Evolutionary conservation across 2,113 vertebrate genomes (phyloP).

Genomic region (Toxostoma redivivum): DNA sequence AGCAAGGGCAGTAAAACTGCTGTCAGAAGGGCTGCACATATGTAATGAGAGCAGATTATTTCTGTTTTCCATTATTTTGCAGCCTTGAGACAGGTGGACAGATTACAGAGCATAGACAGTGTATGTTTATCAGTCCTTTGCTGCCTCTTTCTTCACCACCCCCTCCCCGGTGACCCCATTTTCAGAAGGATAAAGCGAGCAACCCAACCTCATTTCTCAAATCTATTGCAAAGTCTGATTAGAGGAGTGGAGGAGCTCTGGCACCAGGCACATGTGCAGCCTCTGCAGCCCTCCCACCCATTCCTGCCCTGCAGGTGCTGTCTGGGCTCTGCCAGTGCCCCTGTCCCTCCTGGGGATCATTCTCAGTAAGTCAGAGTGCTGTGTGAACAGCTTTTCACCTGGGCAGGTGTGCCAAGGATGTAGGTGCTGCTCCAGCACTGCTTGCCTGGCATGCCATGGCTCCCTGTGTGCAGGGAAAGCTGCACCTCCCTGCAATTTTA

Average conservation of each 20-base stretch:
- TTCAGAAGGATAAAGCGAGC: slow-evolving; percentile 14
- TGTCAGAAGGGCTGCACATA: neutral
- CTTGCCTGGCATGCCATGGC: rapidly evolving
- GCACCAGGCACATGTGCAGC: rapidly evolving
- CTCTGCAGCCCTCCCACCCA: neutral
- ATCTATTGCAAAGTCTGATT: neutral
- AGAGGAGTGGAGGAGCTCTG: neutral
- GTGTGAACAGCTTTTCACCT: rapidly evolving
- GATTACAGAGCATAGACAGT: slow-evolving; percentile 15
- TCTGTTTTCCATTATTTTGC: slow-evolving; percentile 8
- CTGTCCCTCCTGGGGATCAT: neutral
- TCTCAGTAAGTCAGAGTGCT: rapidly evolving
- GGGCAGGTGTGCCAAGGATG: rapidly evolving
- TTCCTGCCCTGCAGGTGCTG: neutral
- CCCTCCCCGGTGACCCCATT: slow-evolving; percentile 16
- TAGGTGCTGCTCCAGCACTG: neutral
- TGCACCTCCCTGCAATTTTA: neutral
- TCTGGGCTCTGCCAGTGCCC: neutral
- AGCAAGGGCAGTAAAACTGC: neutral
- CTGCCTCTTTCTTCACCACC: neutral
- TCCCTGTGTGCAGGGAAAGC: neutral
- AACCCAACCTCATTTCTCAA: slow-evolving; percentile 38
- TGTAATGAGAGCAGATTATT: slow-evolving; percentile 12
- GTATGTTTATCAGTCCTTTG: neutral
- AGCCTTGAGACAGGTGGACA: slow-evolving; percentile 7